Base-by-base conservation (phyloP, 1,140 invertebrate species). In the Trichonephila clavipes region DNA sequence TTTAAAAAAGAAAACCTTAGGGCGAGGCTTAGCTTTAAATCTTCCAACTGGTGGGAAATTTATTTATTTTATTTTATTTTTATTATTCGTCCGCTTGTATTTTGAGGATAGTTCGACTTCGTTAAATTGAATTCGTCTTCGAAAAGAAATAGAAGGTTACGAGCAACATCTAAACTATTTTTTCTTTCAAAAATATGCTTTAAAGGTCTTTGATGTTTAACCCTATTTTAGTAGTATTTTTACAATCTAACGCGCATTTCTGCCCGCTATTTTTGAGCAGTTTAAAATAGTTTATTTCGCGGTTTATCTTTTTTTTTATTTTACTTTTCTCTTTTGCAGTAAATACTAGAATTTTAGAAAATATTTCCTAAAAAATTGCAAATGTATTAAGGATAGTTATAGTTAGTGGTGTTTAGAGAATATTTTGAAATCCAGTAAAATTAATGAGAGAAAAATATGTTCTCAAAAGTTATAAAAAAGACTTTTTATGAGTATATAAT, bases 21-120 rank as follows among this genome's bases (percentile, higher is more conserved):
- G 28, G 72, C 72, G 28, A 69, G 28, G 72, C 72, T 77, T 77
- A 77, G 28, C 72, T 40, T 28, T 19, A 77, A 77, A 77, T 77
- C 72, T 77, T 77, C 72, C 28, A 77, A 77, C 72, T 77, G 72
- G 28, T 77, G 72, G 72, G 72, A 77, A 77, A 77, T 77, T 77
- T 77, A 77, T 77, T 77, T 77, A 77, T 77, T 77, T 77, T 34
- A 34, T 19, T 40, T 40, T 40, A 5, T 77, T 77, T 28, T 77
- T 77, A 77, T 77, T 77, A 77, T 77, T 34, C 28, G 72, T 14
- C 72, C 72, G 72, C 72, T 77, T 77, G 72, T 77, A 34, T 77
- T 77, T 34, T 40, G 3, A 40, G 72, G 72, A 77, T 77, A 34
- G 72, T 34, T 77, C 72, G 72, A 77, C 72, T 77, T 77, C 72